A percentile compares a stretch with the other conserved stretches of the same genome.
These are phyloP conservation scores for Akabosia matsudoensis DNA, from an alignment of 1,140 invertebrate species.

Conservation along the genomic window DNA sequence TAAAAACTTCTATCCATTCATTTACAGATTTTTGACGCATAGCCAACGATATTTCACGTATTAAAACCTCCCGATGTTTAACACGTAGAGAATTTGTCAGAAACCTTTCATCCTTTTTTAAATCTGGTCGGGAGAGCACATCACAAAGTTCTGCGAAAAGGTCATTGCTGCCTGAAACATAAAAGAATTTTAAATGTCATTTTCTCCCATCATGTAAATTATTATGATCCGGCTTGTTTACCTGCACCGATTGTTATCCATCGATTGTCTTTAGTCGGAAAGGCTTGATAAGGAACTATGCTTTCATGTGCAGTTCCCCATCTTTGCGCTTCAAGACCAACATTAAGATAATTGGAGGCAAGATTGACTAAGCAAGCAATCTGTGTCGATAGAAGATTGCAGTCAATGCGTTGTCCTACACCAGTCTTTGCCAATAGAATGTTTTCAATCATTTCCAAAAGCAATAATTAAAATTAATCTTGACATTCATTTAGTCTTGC, in stretches of 20 bases:
- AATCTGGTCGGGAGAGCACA: constrained; percentile 60
- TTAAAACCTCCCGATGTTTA: constrained; percentile 67
- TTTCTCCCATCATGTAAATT: background rate
- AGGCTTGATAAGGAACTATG: constrained; percentile 91
- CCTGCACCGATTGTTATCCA: constrained; percentile 75
- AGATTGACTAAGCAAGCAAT: constrained; percentile 83
- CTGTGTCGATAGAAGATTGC: constrained; percentile 89
- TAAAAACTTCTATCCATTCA: constrained; percentile 73
- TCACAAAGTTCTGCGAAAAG: constrained; percentile 72
- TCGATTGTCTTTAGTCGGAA: constrained; percentile 70
- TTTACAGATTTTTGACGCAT: constrained; percentile 67
- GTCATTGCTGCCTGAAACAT: constrained; percentile 58
- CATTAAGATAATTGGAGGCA: constrained; percentile 86
- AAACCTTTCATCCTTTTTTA: constrained; percentile 65
- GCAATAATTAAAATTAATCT: too few relatives aligned
- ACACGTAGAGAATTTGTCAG: constrained; percentile 71
- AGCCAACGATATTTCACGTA: constrained; percentile 61
- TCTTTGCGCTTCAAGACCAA: constrained; percentile 62
- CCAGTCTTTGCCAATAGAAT: constrained; percentile 63
- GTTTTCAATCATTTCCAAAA: too few relatives aligned
- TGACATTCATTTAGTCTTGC: too few relatives aligned
- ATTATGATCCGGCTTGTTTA: constrained; percentile 31
- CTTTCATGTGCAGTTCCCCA: constrained; percentile 90
- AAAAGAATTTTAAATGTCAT: background rate
- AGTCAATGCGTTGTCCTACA: constrained; percentile 86